Percentiles rank a stretch among this genome's conserved stretches.
Conservation (phyloP, 2,797 vertebrate species). For the Heteromormyrus szaboi region DNA sequence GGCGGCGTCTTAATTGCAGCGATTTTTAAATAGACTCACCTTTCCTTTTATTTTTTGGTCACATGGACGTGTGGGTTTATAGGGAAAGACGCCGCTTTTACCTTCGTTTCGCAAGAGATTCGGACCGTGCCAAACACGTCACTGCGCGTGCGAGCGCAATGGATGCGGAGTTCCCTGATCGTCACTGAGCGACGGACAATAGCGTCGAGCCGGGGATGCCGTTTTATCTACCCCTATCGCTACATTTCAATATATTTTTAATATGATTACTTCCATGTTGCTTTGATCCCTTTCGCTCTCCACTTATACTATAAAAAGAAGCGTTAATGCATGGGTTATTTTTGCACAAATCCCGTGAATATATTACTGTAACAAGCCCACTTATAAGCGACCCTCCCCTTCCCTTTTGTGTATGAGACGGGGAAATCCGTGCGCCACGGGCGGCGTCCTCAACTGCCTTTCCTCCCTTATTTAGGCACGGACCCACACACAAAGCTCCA, state of each 20-base stretch:
- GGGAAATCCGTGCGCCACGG: constrained; percentile 22
- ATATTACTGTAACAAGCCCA: not conserved
- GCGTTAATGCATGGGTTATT: not conserved
- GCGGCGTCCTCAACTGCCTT: constrained; percentile 33
- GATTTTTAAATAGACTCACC: constrained; percentile 24
- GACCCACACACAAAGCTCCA: constrained; percentile 27
- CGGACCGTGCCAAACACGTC: constrained; percentile 54
- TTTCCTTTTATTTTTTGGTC: not conserved
- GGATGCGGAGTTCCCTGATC: constrained; percentile 58
- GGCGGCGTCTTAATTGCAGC: not conserved
- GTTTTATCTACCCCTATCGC: not conserved
- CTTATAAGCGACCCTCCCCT: not conserved
- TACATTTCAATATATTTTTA: not conserved
- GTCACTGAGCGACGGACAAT: constrained; percentile 34
- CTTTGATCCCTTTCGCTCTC: not conserved
- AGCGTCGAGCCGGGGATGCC: not conserved
- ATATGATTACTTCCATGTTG: not conserved
- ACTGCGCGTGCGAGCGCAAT: constrained; percentile 33
- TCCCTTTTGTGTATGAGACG: not conserved
- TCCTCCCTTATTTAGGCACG: constrained; percentile 63
- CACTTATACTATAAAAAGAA: not conserved
- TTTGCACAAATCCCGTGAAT: not conserved
- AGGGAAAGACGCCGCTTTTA: constrained; percentile 45
- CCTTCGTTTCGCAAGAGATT: constrained; percentile 24
- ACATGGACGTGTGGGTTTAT: constrained; percentile 18